Conservation (phyloP, 2,113 vertebrate species). For the Polypterus senegalus region DNA sequence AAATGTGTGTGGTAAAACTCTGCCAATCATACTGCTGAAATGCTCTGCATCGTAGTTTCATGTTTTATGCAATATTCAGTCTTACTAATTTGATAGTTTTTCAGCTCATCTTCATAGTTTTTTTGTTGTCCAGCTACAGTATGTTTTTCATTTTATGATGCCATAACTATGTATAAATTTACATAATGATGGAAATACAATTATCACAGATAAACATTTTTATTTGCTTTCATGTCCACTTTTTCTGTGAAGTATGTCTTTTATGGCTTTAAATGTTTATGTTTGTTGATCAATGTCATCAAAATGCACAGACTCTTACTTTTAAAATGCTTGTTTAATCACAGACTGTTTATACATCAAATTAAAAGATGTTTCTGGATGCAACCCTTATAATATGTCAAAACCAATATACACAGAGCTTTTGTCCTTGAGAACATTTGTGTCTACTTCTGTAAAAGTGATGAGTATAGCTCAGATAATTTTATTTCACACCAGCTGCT, state of each 20-base stretch:
- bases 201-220: conserved; percentile 9
- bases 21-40: conserved; percentile 16
- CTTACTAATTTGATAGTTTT: conserved; percentile 1
- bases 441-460: no score
- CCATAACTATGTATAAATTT: conserved; percentile 11
- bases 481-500: no score
- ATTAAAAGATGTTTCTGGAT: no score
- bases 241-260: conserved; percentile 16
- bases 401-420: no score
- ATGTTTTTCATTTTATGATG: conserved; percentile 16
- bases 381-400: no score
- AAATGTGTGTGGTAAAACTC: background rate
- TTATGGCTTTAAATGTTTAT: conserved; percentile 16
- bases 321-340: no score
- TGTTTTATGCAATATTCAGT: conserved; percentile 7
- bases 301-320: background rate
- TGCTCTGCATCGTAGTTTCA: background rate
- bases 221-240: conserved; percentile 14
- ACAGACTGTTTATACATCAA: no score
- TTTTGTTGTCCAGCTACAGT: conserved; percentile 18
- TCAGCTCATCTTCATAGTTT: conserved; percentile 15
- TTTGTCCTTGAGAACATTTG: no score
- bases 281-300: conserved; percentile 17
- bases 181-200: conserved; percentile 15
- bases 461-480: no score